A percentile compares a stretch with the other conserved stretches of the same genome.
Conservation (phyloP, 1,140 invertebrate genomes). For the Cydia splendana region DNA sequence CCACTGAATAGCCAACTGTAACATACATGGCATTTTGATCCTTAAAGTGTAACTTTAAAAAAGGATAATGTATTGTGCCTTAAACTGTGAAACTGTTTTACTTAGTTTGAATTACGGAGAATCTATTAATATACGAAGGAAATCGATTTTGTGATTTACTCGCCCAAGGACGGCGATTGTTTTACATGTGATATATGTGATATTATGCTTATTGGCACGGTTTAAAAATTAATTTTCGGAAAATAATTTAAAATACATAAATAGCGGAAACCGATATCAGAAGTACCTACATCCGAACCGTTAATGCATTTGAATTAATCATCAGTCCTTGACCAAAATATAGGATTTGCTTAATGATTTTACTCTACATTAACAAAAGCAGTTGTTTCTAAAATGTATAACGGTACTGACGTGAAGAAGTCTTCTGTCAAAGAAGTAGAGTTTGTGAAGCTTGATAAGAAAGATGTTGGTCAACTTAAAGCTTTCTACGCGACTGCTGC, state of each 20-base stretch:
- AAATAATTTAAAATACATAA: conserved; percentile 27
- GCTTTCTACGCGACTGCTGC: conserved; percentile 49
- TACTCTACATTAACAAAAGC: neutral
- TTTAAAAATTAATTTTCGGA: neutral
- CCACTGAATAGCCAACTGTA: conserved; percentile 44
- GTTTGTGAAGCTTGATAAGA: conserved; percentile 54
- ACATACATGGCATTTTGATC: conserved; percentile 3
- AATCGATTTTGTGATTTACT: conserved; percentile 24
- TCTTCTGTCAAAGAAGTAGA: conserved; percentile 48
- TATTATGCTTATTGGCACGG: neutral
- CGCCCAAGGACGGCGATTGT: neutral
- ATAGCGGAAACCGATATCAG: conserved; percentile 4
- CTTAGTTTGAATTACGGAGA: neutral
- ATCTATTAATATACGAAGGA: conserved; percentile 4
- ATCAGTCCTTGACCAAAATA: conserved; percentile 21
- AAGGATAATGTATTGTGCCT: neutral
- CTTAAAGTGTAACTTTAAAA: neutral
- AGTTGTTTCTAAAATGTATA: conserved; percentile 7
- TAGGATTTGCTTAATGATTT: conserved; percentile 6
- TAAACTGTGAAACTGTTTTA: neutral
- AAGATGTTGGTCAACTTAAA: conserved; percentile 53
- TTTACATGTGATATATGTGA: neutral
- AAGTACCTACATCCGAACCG: neutral
- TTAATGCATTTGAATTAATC: conserved; percentile 23
- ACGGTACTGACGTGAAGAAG: conserved; percentile 40